Evolutionary conservation across 2,797 vertebrate genomes (phyloP).

Genomic region (Dicrostonyx torquatus): DNA sequence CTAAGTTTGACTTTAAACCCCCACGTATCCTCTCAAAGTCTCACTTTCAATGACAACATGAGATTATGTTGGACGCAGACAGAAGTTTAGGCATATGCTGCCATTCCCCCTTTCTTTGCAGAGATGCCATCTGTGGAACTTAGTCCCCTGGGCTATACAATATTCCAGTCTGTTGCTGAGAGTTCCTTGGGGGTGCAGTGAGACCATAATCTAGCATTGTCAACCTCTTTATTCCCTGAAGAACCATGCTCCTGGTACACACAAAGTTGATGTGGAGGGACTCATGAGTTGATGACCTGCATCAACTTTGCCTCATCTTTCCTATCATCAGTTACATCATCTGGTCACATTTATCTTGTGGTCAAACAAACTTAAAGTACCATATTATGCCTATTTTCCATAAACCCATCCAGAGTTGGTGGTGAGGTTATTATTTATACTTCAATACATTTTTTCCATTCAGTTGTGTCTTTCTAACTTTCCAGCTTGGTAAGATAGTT

Average conservation of each 20-base stretch:
- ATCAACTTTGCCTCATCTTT: not conserved
- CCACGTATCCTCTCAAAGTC: not conserved
- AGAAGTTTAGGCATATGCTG: not conserved
- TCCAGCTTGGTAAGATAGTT: not conserved
- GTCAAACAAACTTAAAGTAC: not conserved
- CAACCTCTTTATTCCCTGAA: not conserved
- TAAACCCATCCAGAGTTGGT: not conserved
- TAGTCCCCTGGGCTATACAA: not conserved
- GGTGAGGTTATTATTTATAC: not conserved
- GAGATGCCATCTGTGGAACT: not conserved
- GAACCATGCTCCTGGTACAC: not conserved
- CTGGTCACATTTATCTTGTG: constrained; percentile 10
- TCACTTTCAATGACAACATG: not conserved
- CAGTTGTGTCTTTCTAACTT: not conserved
- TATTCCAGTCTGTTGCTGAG: no score
- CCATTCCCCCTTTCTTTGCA: not conserved
- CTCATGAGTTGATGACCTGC: not conserved
- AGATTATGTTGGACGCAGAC: not conserved
- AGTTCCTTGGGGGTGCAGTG: not conserved
- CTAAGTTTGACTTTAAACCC: not conserved
- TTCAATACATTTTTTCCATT: not conserved
- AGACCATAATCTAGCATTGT: not conserved
- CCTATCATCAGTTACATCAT: not conserved
- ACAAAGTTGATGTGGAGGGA: not conserved
- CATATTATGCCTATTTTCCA: not conserved